Percentiles rank a stretch among this genome's conserved stretches.
These are phyloP conservation scores for Dasysyrphus tricinctus DNA, from an alignment of 2,888 invertebrate genomes.

Conservation along the genomic window DNA sequence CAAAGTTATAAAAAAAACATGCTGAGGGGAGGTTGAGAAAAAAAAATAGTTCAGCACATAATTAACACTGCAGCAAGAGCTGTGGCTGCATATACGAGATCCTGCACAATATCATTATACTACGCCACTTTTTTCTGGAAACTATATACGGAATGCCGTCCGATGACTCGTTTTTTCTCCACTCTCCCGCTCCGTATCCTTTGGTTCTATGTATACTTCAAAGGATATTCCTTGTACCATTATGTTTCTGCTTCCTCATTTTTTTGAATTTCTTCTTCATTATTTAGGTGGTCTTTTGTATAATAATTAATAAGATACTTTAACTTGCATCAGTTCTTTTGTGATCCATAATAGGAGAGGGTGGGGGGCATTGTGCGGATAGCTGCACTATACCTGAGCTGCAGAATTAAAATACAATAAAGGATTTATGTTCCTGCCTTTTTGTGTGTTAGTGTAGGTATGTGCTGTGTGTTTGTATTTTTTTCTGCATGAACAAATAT, in stretches of 20 bases:
- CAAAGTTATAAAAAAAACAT: not conserved
- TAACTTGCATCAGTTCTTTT: conserved; percentile 64
- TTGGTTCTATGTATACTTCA: conserved; percentile 34
- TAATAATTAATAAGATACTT: conserved; percentile 73
- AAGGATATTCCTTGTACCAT: conserved; percentile 64
- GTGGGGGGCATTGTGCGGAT: conserved; percentile 48
- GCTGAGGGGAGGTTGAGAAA: not conserved
- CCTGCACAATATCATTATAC: conserved; percentile 21
- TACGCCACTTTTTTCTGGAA: conserved; percentile 19
- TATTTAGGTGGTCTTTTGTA: conserved; percentile 67
- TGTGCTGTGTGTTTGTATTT: not conserved
- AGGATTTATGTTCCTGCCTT: conserved; percentile 2
- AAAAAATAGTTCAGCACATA: conserved; percentile 62
- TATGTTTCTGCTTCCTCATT: conserved; percentile 47
- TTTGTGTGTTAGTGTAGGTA: not conserved
- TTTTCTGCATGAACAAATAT: conserved; percentile 42
- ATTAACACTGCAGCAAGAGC: conserved; percentile 68
- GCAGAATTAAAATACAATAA: conserved; percentile 50
- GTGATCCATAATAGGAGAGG: conserved; percentile 1
- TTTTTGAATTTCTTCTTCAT: conserved; percentile 30
- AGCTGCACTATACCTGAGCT: conserved; percentile 54
- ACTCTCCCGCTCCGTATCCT: not conserved
- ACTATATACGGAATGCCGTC: conserved; percentile 28
- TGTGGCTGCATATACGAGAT: conserved; percentile 1
- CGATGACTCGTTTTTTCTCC: conserved; percentile 6